Percentiles rank a stretch among this genome's conserved stretches.
These are phyloP conservation scores for Odocoileus hemionus DNA, from an alignment of 2,113 vertebrate genomes.

Conservation along the genomic window DNA sequence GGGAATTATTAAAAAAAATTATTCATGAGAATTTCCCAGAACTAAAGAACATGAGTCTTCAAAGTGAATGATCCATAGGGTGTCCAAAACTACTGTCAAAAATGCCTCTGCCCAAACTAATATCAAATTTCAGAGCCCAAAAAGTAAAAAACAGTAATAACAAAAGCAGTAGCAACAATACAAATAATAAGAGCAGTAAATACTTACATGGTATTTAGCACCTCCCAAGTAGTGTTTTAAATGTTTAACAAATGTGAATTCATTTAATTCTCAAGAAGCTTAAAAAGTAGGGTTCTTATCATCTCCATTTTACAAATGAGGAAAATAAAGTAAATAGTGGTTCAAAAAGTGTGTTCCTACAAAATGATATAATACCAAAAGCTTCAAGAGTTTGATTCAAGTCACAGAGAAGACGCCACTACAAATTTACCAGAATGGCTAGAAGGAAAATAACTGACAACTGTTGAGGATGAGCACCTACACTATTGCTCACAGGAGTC, in stretches of 20 bases:
- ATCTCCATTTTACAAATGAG: neutral
- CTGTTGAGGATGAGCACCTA: neutral
- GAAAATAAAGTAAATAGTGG: neutral
- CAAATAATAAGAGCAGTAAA: neutral
- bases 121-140: neutral
- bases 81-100: neutral
- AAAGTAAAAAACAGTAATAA: neutral
- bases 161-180: neutral
- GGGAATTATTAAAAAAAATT: neutral
- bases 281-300: neutral
- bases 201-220: neutral
- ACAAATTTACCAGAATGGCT: neutral
- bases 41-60: neutral
- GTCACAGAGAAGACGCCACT: neutral
- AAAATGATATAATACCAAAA: neutral
- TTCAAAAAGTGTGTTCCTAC: neutral
- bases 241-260: neutral
- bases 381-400: neutral
- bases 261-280: neutral
- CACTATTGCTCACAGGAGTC: neutral
- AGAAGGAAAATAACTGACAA: neutral
- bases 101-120: neutral
- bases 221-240: neutral
- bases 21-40: neutral
- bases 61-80: neutral